A percentile compares a stretch with the other conserved stretches of the same genome.
Conservation (phyloP, 2,113 vertebrate species). For the Notarius lentiginosus region DNA sequence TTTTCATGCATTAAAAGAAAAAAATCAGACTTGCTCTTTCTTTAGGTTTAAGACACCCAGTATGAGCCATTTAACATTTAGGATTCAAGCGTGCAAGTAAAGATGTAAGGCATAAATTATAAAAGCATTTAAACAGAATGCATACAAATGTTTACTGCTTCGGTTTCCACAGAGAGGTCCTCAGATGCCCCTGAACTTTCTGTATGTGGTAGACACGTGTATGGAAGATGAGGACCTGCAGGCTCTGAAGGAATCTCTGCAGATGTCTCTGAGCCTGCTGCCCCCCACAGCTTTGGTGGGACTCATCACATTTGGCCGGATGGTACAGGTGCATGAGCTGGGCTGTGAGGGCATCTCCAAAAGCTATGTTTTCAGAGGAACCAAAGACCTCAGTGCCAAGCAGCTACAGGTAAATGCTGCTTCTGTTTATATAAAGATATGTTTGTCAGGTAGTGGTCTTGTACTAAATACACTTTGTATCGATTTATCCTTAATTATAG, state of each 20-base stretch:
- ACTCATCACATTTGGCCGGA: conserved; percentile 96
- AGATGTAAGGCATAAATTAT: background rate
- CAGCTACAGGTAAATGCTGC: conserved; percentile 85
- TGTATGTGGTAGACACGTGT: conserved; percentile 97
- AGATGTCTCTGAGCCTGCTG: conserved; percentile 95
- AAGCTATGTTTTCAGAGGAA: conserved; percentile 96
- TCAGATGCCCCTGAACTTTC: conserved; percentile 97
- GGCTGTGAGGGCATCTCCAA: conserved; percentile 98
- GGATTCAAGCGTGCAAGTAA: background rate
- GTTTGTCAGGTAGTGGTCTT: background rate
- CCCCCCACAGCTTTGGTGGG: conserved; percentile 93
- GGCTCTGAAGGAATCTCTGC: conserved; percentile 94
- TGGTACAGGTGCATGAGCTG: conserved; percentile 97
- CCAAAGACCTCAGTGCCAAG: conserved; percentile 92
- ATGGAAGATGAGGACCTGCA: conserved; percentile 99
- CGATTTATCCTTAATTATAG: background rate
- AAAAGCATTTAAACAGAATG: background rate
- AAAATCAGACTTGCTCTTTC: background rate
- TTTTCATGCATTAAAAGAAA: background rate
- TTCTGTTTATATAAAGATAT: background rate
- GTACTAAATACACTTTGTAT: background rate
- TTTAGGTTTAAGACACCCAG: background rate
- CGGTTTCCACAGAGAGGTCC: conserved; percentile 80
- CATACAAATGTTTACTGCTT: background rate
- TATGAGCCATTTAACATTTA: background rate